Evolutionary conservation across 1,140 invertebrate genomes (phyloP).

Genomic region (Leptoteleia sp.): DNA sequence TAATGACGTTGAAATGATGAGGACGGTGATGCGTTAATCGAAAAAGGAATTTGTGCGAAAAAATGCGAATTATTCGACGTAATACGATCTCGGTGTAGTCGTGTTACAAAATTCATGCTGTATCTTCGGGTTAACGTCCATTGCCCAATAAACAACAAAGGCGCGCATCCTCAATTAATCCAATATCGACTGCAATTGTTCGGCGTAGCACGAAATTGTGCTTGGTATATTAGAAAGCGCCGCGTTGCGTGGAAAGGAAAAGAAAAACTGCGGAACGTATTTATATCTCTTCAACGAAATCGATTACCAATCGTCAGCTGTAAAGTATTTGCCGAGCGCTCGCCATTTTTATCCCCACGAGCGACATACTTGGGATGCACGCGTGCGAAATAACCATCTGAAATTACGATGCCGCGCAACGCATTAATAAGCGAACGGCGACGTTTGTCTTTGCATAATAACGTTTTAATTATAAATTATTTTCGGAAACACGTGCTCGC

Average conservation of each 20-base stretch:
- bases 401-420: conserved; percentile 30
- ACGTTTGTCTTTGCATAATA: conserved; percentile 20
- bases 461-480: background rate
- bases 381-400: conserved; percentile 48
- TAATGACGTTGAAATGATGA: conserved; percentile 32
- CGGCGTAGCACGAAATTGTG: conserved; percentile 51
- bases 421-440: conserved; percentile 27
- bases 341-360: conserved; percentile 31
- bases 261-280: conserved; percentile 40
- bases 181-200: conserved; percentile 52
- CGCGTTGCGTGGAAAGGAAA: conserved; percentile 42
- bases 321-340: conserved; percentile 45
- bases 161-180: conserved; percentile 57
- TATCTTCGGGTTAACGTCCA: conserved; percentile 58
- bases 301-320: conserved; percentile 63
- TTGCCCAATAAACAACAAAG: conserved; percentile 58
- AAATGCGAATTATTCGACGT: conserved; percentile 33
- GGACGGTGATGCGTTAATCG: background rate
- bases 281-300: conserved; percentile 62
- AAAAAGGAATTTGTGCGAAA: conserved; percentile 31
- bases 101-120: conserved; percentile 44
- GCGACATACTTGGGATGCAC: conserved; percentile 51
- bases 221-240: conserved; percentile 50
- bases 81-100: conserved; percentile 39
- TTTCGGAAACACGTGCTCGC: background rate